Percentiles rank a stretch among this genome's conserved stretches.
Evolutionary conservation across 2,113 vertebrate species (phyloP).

Genomic region (Pontoporia blainvillei): DNA sequence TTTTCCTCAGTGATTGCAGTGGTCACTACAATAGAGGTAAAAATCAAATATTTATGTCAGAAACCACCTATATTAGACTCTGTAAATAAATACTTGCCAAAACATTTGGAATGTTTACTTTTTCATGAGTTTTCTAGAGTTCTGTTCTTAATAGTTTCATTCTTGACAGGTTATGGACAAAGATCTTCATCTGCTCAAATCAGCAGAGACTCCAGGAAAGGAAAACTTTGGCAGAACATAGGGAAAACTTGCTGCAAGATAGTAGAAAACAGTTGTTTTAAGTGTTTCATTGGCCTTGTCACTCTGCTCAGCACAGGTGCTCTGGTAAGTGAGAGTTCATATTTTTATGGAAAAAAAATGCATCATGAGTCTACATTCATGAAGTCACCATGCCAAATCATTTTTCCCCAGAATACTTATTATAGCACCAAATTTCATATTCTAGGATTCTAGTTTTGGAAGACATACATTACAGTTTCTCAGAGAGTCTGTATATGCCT

Average conservation of each 20-base stretch:
- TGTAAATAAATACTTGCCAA: not conserved
- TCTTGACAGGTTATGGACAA: conserved; percentile 82
- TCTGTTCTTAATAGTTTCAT: not conserved
- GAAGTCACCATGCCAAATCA: not conserved
- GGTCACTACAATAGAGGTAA: not conserved
- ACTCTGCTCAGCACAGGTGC: conserved; percentile 94
- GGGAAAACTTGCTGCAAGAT: conserved; percentile 93
- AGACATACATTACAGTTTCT: not conserved
- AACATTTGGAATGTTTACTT: not conserved
- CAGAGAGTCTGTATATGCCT: not conserved
- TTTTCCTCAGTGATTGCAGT: not conserved
- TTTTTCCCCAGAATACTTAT: not conserved
- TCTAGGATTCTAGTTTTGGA: not conserved
- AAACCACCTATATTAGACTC: not conserved
- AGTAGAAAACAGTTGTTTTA: conserved; percentile 97
- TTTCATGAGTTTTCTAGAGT: not conserved
- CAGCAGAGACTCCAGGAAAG: conserved; percentile 80
- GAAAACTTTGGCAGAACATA: conserved; percentile 91
- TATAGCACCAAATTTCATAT: not conserved
- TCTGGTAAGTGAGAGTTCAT: conserved; percentile 83
- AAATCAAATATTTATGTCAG: not conserved
- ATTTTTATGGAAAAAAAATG: not conserved
- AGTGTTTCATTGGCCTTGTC: conserved; percentile 96
- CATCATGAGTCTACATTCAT: not conserved
- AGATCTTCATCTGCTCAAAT: conserved; percentile 87